These are phyloP conservation scores for Periophthalmus magnuspinnatus DNA, from an alignment of 2,797 vertebrate species.

Conservation along the genomic window DNA sequence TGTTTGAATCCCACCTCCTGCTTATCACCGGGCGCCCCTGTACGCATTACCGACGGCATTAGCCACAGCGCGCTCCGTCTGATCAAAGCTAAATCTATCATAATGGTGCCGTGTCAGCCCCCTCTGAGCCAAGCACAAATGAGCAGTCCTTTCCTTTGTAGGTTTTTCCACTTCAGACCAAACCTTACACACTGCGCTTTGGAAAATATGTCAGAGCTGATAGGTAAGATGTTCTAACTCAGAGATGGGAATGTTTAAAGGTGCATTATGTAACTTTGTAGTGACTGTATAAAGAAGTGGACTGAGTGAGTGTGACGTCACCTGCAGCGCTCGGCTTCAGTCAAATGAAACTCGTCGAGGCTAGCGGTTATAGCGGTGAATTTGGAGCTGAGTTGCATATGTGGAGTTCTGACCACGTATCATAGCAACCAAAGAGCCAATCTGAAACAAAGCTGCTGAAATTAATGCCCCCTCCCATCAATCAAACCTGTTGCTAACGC, in stretches of 20 bases:
- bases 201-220: constrained; percentile 22
- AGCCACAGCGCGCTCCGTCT: constrained; percentile 14
- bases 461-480: no score
- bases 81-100: constrained; percentile 34
- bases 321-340: no score
- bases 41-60: constrained; percentile 24
- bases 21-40: constrained; percentile 19
- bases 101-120: constrained; percentile 30
- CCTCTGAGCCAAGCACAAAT: constrained; percentile 6
- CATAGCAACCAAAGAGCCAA: no score
- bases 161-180: constrained; percentile 24
- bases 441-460: no score
- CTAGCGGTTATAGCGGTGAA: no score
- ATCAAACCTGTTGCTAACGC: no score
- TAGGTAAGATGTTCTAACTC: neutral
- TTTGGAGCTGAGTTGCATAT: no score
- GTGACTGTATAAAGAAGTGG: no score
- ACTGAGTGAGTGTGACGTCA: no score
- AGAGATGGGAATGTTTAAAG: constrained; percentile 18
- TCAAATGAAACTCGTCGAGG: no score
- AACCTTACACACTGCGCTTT: constrained; percentile 22
- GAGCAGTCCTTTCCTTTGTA: constrained; percentile 24
- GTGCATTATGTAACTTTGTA: neutral
- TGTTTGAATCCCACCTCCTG: constrained; percentile 35
- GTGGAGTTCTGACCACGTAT: no score